These are phyloP conservation scores for Entomyzon cyanotis DNA, from an alignment of 2,113 vertebrate genomes.

Conservation along the genomic window DNA sequence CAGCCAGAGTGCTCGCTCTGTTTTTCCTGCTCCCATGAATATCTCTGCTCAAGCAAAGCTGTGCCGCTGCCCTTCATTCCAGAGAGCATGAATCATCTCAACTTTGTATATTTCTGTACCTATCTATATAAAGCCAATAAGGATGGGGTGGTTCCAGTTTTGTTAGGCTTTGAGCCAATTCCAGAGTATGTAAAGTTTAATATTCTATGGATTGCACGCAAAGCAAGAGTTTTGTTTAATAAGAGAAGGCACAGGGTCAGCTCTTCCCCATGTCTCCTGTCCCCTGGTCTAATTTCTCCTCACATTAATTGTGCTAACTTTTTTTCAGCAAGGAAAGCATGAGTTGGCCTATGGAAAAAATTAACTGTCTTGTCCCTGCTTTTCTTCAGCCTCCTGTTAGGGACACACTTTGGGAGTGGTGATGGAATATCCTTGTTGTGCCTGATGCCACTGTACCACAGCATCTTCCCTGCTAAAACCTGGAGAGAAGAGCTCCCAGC, in stretches of 20 bases:
- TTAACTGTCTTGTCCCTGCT: background rate
- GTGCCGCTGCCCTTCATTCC: slow-evolving; percentile 54
- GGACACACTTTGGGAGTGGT: background rate
- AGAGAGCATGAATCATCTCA: slow-evolving; percentile 60
- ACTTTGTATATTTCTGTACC: slow-evolving; percentile 65
- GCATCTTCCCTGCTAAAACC: background rate
- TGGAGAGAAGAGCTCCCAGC: background rate
- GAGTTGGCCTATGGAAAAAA: background rate
- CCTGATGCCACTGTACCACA: background rate
- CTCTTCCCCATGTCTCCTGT: background rate
- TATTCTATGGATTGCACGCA: slow-evolving; percentile 33
- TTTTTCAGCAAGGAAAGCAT: background rate
- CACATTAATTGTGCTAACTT: background rate
- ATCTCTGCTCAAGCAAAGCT: slow-evolving; percentile 37
- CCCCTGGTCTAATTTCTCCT: background rate
- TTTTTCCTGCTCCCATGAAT: slow-evolving; percentile 57
- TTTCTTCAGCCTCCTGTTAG: background rate
- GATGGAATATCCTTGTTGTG: background rate
- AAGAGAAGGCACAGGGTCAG: background rate
- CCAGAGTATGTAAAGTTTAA: slow-evolving; percentile 24
- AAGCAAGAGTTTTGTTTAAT: background rate
- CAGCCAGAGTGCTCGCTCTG: background rate
- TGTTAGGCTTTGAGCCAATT: slow-evolving; percentile 46
- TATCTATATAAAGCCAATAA: slow-evolving; percentile 70
- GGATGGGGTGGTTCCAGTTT: slow-evolving; percentile 63